Percentiles rank a stretch among this genome's conserved stretches.
phyloP scores from a whole-genome alignment of 2,888 invertebrate genomes.

The Chalcis sispes region DNA sequence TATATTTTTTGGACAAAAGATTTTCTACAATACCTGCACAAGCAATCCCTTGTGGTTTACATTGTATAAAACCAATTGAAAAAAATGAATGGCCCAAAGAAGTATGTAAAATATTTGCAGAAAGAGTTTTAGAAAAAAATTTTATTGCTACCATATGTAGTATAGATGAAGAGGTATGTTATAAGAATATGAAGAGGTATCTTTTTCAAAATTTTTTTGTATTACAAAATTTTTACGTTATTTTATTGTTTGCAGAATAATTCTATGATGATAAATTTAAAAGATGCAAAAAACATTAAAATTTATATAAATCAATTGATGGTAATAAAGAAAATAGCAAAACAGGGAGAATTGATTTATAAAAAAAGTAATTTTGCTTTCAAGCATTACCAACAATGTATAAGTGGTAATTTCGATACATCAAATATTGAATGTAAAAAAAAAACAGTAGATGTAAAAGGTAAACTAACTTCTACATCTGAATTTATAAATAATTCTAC shows the following conservation, averaged over 20 bases:
- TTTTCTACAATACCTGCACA: conserved; percentile 69
- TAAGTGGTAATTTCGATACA: not conserved
- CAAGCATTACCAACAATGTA: conserved; percentile 8
- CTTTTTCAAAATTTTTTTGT: not conserved
- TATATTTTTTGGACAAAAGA: conserved; percentile 67
- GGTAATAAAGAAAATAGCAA: conserved; percentile 34
- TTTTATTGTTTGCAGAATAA: conserved; percentile 32
- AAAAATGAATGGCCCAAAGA: conserved; percentile 61
- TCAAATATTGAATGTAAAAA: not conserved
- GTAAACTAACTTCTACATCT: not conserved
- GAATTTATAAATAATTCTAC: not conserved
- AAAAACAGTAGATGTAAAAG: not conserved
- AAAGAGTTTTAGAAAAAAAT: conserved; percentile 55
- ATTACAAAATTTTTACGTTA: not conserved
- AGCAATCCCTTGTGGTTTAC: conserved; percentile 71
- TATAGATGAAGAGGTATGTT: conserved; percentile 34
- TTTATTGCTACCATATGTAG: conserved; percentile 21
- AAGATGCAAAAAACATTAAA: not conserved
- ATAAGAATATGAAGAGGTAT: not conserved
- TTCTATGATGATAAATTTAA: conserved; percentile 32
- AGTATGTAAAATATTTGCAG: conserved; percentile 60
- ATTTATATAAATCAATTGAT: conserved; percentile 40
- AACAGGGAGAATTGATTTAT: not conserved
- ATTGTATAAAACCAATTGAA: conserved; percentile 64
- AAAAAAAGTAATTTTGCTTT: conserved; percentile 5